phyloP scores from a whole-genome alignment of 2,888 invertebrate species.

The Amiota minor region DNA sequence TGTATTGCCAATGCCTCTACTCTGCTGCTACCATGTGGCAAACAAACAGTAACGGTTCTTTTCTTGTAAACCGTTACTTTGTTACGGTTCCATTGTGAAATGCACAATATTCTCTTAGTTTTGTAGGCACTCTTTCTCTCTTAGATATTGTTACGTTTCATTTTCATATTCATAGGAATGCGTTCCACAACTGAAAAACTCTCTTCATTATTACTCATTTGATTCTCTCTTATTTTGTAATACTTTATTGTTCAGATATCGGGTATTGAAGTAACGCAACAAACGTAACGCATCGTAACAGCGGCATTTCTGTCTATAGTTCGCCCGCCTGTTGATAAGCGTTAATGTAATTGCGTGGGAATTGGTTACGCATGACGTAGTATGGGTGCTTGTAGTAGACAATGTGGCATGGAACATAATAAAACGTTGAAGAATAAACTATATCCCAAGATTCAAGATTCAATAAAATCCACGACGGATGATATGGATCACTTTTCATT shows the following conservation, averaged over 20 bases:
- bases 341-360: constrained; percentile 39
- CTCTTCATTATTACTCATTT: background rate
- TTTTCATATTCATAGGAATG: background rate
- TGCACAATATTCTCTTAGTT: background rate
- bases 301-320: constrained; percentile 12
- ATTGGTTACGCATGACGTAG: constrained; percentile 37
- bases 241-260: background rate
- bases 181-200: background rate
- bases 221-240: background rate
- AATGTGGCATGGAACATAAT: constrained; percentile 13
- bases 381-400: background rate
- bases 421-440: background rate
- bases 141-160: background rate
- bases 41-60: background rate
- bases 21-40: background rate
- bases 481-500: too few relatives aligned
- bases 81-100: background rate
- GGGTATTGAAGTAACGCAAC: too few relatives aligned
- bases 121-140: background rate
- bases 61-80: constrained; percentile 9
- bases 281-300: background rate
- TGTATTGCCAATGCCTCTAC: background rate
- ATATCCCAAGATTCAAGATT: too few relatives aligned
- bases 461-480: too few relatives aligned
- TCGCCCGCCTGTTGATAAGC: constrained; percentile 41